Evolutionary conservation across 2,113 vertebrate genomes (phyloP).

Genomic region (Butorides virescens): DNA sequence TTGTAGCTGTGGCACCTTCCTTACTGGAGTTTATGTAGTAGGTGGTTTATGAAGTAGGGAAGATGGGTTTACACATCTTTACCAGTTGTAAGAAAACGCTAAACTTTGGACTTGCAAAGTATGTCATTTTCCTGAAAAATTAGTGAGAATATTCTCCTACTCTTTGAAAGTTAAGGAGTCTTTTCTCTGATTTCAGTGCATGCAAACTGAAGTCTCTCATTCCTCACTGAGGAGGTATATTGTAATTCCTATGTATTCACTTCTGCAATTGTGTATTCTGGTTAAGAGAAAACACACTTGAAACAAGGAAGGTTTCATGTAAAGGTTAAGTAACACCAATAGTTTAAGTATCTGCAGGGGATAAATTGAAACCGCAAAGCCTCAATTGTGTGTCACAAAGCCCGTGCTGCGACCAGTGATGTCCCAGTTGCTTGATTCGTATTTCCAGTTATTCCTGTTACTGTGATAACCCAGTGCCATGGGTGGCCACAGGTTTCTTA

Average conservation of each 20-base stretch:
- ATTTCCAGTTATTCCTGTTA: rapidly evolving
- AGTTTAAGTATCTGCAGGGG: background rate
- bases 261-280: background rate
- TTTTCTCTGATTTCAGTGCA: background rate
- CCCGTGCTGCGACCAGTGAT: background rate
- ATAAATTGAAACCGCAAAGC: background rate
- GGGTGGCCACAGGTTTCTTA: rapidly evolving
- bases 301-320: background rate
- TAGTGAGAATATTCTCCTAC: background rate
- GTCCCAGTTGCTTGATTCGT: background rate
- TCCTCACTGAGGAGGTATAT: background rate
- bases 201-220: background rate
- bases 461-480: rapidly evolving
- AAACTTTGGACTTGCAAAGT: background rate
- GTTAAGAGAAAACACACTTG: background rate
- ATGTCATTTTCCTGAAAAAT: background rate
- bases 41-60: background rate
- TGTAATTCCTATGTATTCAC: background rate
- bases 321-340: background rate
- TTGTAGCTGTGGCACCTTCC: background rate
- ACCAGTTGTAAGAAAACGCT: background rate
- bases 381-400: background rate
- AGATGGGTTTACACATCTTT: background rate
- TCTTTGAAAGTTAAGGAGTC: background rate
- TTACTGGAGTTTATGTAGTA: background rate